A percentile compares a stretch with the other conserved stretches of the same genome.
Evolutionary conservation across 2,113 vertebrate genomes (phyloP).

Genomic region (Amazona guildingii): DNA sequence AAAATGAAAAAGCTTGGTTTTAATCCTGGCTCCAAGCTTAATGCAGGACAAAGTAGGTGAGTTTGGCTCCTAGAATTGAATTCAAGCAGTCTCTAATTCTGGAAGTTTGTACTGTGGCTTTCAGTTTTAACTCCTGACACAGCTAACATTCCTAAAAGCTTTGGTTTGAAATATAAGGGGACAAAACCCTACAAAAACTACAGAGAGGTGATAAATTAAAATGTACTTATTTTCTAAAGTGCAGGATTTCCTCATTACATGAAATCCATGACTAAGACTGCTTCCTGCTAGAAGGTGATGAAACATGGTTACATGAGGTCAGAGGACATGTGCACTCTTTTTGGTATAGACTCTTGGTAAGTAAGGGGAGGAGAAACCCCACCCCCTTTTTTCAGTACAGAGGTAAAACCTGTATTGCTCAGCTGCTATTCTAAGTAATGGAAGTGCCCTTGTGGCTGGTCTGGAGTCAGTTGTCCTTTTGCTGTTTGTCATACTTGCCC

Average conservation of each 20-base stretch:
- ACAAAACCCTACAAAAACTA: not conserved
- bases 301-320: not conserved
- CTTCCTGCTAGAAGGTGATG: not conserved
- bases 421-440: not conserved
- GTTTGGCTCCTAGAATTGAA: not conserved
- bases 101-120: not conserved
- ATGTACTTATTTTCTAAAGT: not conserved
- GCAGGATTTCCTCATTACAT: not conserved
- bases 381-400: not conserved
- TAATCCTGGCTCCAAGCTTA: not conserved
- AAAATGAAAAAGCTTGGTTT: not conserved
- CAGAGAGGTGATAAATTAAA: not conserved
- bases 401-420: not conserved
- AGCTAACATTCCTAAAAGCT: not conserved
- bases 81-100: not conserved
- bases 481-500: accelerated
- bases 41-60: not conserved
- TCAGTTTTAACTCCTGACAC: not conserved
- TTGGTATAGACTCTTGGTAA: not conserved
- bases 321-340: not conserved
- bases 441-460: not conserved
- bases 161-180: not conserved
- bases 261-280: not conserved
- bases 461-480: not conserved
- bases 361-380: not conserved